Evolutionary conservation across 2,888 invertebrate species (phyloP), one percentile per base, ranked within the genome.

Genomic region (Luperina nickerlii): DNA sequence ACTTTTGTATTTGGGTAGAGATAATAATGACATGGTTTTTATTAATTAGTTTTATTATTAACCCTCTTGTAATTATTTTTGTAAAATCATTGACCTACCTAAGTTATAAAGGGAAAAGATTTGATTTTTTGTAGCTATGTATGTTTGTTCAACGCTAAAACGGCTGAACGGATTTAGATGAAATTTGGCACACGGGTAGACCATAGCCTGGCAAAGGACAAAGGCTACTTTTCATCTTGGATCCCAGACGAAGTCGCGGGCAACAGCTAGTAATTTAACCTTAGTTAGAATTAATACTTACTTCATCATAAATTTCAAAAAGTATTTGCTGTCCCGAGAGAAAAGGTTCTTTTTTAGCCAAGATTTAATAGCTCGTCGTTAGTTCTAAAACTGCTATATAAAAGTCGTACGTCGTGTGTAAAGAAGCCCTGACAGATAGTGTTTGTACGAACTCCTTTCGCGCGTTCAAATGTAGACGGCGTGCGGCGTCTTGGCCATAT

Each of bases 381-480:
- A 63, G 71, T 74, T 69, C 27, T 71, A 62, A 75, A 81, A 78
- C 32, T 48, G 68, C 42, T 38, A 69, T 51, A 76, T 62, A 71
- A 70, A 79, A 78, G 79, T 76, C 24, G 66, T 82, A 72, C 27
- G 73, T 67, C 73, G 60, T 60, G 73, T 67, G 76, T 68, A 86
- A 88, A 84, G 83, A 86, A 71, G 70, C 74, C 68, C 69, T 60
- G 74, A 66, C 45, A 75, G 69, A 83, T 84, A 79, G 79, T 88
- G 82, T 89, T 89, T 89, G 83, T 79, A 81, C 74, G 81, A 72
- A 73, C 78, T 86, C 76, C 85, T 84, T 88, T 86, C 72, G 78
- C 78, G 78, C 68, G 82, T 88, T 88, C 88, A 87, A 88, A 89
- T 84, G 89, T 86, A 87, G 87, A 87, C 87, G 78, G 85, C 48